Percentiles rank a stretch among this genome's conserved stretches.
phyloP scores from a whole-genome alignment of 2,113 vertebrate genomes.

The Hippolais icterina region DNA sequence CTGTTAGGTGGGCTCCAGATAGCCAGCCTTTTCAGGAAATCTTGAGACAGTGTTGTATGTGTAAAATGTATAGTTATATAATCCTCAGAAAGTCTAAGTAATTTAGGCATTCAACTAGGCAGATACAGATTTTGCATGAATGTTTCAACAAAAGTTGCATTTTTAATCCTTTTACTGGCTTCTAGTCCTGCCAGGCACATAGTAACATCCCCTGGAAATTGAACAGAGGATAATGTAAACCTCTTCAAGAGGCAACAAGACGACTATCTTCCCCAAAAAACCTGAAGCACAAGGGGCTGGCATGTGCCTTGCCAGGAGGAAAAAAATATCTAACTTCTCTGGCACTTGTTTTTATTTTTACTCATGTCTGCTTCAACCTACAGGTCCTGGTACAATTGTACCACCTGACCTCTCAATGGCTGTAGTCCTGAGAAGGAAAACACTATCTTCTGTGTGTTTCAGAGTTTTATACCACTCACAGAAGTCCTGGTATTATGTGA shows the following conservation, averaged over 20 bases:
- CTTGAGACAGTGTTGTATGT: not conserved
- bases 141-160: constrained; percentile 60
- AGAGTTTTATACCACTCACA: not conserved
- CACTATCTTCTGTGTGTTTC: not conserved
- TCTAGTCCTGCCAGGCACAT: not conserved
- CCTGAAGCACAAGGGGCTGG: not conserved
- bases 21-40: not conserved
- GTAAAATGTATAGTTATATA: constrained; percentile 48
- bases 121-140: constrained; percentile 60
- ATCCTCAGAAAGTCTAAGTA: constrained; percentile 21
- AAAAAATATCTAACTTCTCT: not conserved
- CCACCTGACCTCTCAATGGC: not conserved
- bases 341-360: not conserved
- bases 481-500: not conserved
- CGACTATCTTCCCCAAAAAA: not conserved
- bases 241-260: not conserved
- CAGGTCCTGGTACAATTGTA: not conserved
- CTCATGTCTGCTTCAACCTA: not conserved
- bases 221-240: not conserved
- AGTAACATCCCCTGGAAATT: not conserved
- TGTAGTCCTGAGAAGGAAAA: not conserved
- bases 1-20: not conserved
- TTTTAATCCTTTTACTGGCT: constrained; percentile 55
- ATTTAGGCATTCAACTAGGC: constrained; percentile 19
- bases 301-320: not conserved